These are phyloP conservation scores for Chloropsis cyanopogon DNA, from an alignment of 2,113 vertebrate genomes.

Conservation along the genomic window DNA sequence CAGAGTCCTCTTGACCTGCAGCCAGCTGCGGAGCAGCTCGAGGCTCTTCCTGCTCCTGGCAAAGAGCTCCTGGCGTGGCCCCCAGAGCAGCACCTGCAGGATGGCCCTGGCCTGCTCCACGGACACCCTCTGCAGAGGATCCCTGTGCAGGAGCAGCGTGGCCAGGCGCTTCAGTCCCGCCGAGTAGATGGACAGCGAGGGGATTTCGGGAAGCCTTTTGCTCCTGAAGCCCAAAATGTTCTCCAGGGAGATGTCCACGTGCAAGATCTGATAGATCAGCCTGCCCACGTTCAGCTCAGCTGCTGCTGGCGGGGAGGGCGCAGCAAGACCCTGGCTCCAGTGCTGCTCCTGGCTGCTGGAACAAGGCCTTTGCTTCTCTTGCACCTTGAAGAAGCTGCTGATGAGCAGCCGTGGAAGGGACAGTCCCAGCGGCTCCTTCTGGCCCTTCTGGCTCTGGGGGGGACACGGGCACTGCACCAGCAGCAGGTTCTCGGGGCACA, in stretches of 20 bases:
- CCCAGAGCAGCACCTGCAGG: slow-evolving; percentile 84
- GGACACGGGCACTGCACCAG: slow-evolving; percentile 43
- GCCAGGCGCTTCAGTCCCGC: slow-evolving; percentile 62
- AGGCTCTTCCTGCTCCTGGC: slow-evolving; percentile 14
- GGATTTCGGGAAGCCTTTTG: neutral
- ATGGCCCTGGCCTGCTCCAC: slow-evolving; percentile 24
- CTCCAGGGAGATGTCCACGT: slow-evolving; percentile 19
- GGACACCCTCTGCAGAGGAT: slow-evolving; percentile 31
- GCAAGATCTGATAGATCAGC: slow-evolving; percentile 72
- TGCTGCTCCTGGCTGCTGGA: neutral
- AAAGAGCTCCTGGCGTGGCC: slow-evolving; percentile 67
- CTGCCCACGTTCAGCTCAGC: slow-evolving; percentile 65
- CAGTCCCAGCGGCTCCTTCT: neutral
- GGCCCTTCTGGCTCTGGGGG: neutral
- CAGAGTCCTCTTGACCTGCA: slow-evolving; percentile 71
- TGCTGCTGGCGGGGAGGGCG: neutral
- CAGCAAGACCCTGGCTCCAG: neutral
- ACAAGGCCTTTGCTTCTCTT: neutral
- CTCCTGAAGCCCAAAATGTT: neutral
- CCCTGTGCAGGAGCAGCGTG: slow-evolving; percentile 56
- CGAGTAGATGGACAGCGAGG: slow-evolving; percentile 49
- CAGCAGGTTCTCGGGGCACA: slow-evolving; percentile 70
- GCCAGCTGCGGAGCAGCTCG: slow-evolving; percentile 52
- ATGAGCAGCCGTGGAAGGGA: slow-evolving; percentile 73
- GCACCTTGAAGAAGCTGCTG: slow-evolving; percentile 31